Base-by-base conservation (phyloP, 2,113 vertebrate species). In the Pterocles burchelli region DNA sequence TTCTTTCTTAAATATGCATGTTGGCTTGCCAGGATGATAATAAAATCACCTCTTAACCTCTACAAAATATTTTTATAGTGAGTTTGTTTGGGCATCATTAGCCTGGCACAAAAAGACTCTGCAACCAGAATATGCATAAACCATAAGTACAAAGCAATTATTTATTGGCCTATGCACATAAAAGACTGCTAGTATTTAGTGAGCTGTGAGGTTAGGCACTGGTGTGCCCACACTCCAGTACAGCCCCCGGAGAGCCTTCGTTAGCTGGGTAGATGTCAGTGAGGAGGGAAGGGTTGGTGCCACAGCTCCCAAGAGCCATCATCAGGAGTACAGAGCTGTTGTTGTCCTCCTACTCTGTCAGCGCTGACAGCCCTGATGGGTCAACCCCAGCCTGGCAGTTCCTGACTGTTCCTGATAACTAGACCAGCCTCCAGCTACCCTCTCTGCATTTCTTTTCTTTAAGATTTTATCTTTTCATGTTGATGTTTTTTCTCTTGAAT, bases 31-130 rank as follows among this genome's bases (percentile, higher is more conserved):
- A 77, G 34, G 38, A 65, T 36, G 65, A 72, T 29, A 62, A 83
- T 71, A 88, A 90, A 94, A 86, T 77, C 55, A 77, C 59, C 29
- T 79, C 33, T 88, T 74, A 84, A 79, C 33, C 52, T 68, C 58
- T 58, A 68, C 24, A 85, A 87, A 88, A 51, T 72, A 61, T 72
- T 93, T 92, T 91, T 85, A 70, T 62, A 25, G 31, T 72, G 26
- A 15, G 11, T 76, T 57, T 70, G 57, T 71, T 73, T 72, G 58
- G 28, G 13, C 17, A 43, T 61, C 26, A 15, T 77, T 49, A 72
- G 22, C 8, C 52, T 67, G 38, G 22, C 41, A 72, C 58, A 55
- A 55, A 81, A 61, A 77, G 71, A 67, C 29, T 81, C 46, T 77
- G 59, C 28, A 82, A 73, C 52, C 3, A 59, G 58, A 52, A 51